Base-by-base conservation (phyloP, 2,113 vertebrate species). In the Apodemus sylvaticus region DNA sequence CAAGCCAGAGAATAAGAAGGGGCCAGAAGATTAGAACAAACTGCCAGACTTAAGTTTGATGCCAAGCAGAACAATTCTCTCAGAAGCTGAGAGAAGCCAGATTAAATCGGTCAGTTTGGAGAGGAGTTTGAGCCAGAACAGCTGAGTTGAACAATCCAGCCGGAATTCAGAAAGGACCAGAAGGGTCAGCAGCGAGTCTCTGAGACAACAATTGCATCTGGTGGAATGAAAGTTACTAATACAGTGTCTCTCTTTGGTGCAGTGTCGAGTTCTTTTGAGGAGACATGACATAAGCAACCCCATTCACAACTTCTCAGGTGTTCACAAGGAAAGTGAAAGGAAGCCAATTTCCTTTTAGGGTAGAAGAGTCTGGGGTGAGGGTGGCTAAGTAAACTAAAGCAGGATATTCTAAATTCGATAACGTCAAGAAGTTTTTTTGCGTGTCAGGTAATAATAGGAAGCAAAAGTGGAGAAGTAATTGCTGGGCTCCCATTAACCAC, bases 401-500 rank as follows among this genome's bases (percentile, higher is more conserved):
- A 91, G 79, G 5, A 1, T 82, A 22, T 90, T 83, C 29, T 91
- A 91, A 94, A 94, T 64, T 83, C 60, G 51, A 9, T 58, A 94
- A 91, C 53, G 1, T 76, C 58, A 26, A 51, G 17, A 93, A 77
- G 60, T 53, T 71, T 53, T 31, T 53, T 55, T 51, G 22, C 16
- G 17, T 24, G n/a, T 42, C 55, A 68, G 45, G 53, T 92, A 86
- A 24, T 73, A 73, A 78, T 86, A 86, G 48, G 14, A 96, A 77
- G 64, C 53, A 7, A 95, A 96, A 93, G 77, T 60, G 70, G 3
- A 5, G 19, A 48, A 79, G 89, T 88, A 96, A 93, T 3, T 91
- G 60, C 73, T 90, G 87, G 88, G 64, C 60, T 79, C 24, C 86
- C 42, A 68, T 22, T 89, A 95, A 97, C 31, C 31, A 55, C n/a